These are phyloP conservation scores for Drosophila tropicalis DNA, from an alignment of 1,140 invertebrate species.

Conservation along the genomic window DNA sequence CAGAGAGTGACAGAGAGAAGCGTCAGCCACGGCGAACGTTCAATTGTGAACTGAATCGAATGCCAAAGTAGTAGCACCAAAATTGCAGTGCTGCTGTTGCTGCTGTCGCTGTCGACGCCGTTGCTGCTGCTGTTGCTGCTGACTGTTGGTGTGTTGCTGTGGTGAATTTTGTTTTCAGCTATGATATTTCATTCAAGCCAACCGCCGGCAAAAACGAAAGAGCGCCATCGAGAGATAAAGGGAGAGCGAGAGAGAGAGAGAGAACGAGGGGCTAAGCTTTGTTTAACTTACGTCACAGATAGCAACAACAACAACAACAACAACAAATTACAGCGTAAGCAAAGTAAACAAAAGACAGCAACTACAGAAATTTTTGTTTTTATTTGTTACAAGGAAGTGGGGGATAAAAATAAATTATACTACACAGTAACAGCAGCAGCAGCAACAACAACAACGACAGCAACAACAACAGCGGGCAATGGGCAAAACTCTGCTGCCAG, in stretches of 20 bases:
- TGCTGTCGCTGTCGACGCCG: constrained; percentile 27
- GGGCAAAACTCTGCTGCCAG: neutral
- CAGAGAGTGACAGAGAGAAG: constrained; percentile 19
- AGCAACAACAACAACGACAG: constrained; percentile 17
- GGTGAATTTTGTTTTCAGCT: constrained; percentile 47
- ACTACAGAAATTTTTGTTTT: constrained; percentile 30
- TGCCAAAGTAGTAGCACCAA: constrained; percentile 19
- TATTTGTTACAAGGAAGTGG: constrained; percentile 39
- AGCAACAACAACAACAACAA: constrained; percentile 10
- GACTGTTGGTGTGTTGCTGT: constrained; percentile 17
- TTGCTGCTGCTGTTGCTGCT: constrained; percentile 18
- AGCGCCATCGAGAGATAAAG: neutral
- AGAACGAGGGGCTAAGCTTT: constrained; percentile 46
- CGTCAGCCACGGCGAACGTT: constrained; percentile 62
- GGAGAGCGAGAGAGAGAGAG: constrained; percentile 30
- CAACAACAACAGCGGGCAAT: constrained; percentile 7
- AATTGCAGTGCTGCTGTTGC: constrained; percentile 20
- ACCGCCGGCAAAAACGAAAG: constrained; percentile 21
- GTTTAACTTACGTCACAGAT: constrained; percentile 50
- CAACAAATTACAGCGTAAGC: constrained; percentile 10
- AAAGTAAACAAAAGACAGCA: constrained; percentile 50
- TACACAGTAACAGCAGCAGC: constrained; percentile 45
- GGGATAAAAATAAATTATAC: constrained; percentile 48
- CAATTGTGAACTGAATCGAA: constrained; percentile 51
- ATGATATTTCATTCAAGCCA: constrained; percentile 53